Evolutionary conservation across 2,113 vertebrate genomes (phyloP).

Genomic region (Protomyctophum bolini): DNA sequence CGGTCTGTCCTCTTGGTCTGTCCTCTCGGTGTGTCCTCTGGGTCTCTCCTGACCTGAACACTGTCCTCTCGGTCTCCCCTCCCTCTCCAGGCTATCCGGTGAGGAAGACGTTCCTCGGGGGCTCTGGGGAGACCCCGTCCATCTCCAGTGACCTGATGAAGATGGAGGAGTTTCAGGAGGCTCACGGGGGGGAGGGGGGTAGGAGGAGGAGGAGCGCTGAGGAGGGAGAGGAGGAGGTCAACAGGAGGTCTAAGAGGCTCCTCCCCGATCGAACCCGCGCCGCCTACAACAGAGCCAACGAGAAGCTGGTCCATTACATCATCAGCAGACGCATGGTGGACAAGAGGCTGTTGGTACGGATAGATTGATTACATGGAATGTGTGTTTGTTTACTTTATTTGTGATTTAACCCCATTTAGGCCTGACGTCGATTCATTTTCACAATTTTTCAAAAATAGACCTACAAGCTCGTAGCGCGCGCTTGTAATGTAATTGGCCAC

Average conservation of each 20-base stretch:
- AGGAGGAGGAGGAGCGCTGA: constrained; percentile 39
- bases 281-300: constrained; percentile 87
- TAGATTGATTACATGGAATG: not conserved
- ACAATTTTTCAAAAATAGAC: no score
- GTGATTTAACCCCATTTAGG: no score
- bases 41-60: not conserved
- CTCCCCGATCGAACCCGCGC: constrained; percentile 89
- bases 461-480: no score
- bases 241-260: constrained; percentile 74
- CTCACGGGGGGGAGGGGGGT: constrained; percentile 45
- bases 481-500: no score
- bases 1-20: no score
- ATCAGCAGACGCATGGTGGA: constrained; percentile 86
- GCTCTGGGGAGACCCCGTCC: constrained; percentile 61
- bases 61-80: not conserved
- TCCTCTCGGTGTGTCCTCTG: no score
- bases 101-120: constrained; percentile 75
- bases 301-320: constrained; percentile 89
- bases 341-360: constrained; percentile 81
- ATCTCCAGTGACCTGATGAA: constrained; percentile 65
- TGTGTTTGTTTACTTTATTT: no score
- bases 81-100: constrained; percentile 84
- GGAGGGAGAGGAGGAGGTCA: constrained; percentile 60
- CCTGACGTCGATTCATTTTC: no score
- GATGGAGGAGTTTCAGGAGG: constrained; percentile 34